Base-by-base conservation (phyloP, 1,140 invertebrate species). In the Trichonephila inaurata region DNA sequence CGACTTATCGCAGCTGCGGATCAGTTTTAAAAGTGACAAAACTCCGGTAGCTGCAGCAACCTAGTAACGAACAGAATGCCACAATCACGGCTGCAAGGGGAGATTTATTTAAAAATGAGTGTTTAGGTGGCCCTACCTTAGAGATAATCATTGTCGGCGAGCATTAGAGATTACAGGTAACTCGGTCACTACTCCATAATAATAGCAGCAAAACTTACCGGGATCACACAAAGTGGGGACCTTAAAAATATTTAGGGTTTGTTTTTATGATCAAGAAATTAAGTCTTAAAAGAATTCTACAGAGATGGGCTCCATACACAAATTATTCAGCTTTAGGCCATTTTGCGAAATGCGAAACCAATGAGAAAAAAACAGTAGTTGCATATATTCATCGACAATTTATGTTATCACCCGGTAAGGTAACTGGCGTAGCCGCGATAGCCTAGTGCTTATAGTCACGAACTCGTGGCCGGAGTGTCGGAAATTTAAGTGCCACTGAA, bases 1-100 rank as follows among this genome's bases (percentile, higher is more conserved):
- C 21, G 19, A 58, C 82, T 85, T 85, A 85, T 85, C 82, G 44
- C 82, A 85, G 58, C 82, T 85, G 58, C 82, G 82, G 82, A 85
- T 51, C 44, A 12, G n/a, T 60, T 51, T 51, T 58, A 40, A 85
- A 85, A 85, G 82, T 60, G 82, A 85, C 82, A 85, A 85, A 85
- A 85, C 44, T 85, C 58, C 82, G 58, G 82, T 85, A 85, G 82
- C 82, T n/a, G 19, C 18, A 58, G 44, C 21, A 85, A 85, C 58
- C 44, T 58, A 44, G 82, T 58, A 60, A 60, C 44, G 58, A 85
- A 85, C 82, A n/a, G 60, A 85, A 51, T 85, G 21, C 82, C 40
- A 85, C 14, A 85, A 44, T 85, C 82, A 85, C 82, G 82, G 82
- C 51, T 72, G 28, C 28, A 33, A 28, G 24, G 24, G 28, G 28